phyloP scores from a whole-genome alignment of 2,797 vertebrate species.

The Sandelia bainsii region DNA sequence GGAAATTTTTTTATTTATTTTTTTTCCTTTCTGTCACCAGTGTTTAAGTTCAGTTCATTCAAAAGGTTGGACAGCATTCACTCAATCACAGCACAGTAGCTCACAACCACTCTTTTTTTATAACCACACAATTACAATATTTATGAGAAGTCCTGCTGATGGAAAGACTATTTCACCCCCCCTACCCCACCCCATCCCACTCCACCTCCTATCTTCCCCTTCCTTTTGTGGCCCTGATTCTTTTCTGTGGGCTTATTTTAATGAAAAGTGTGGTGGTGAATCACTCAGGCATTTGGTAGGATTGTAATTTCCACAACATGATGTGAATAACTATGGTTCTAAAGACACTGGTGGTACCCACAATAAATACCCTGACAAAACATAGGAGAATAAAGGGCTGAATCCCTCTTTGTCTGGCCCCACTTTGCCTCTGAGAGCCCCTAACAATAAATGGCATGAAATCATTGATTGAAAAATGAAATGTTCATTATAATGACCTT shows the following conservation, averaged over 20 bases:
- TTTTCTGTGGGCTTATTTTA: slow-evolving; percentile 74
- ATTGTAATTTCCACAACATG: slow-evolving; percentile 75
- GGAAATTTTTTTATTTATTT: slow-evolving; percentile 42
- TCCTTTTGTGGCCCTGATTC: slow-evolving; percentile 69
- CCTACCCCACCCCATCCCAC: neutral
- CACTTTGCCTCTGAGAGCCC: slow-evolving; percentile 53
- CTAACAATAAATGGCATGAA: slow-evolving; percentile 68
- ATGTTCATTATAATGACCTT: slow-evolving; percentile 70
- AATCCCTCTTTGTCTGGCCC: slow-evolving; percentile 39
- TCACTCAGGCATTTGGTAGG: slow-evolving; percentile 67
- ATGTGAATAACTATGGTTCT: slow-evolving; percentile 76
- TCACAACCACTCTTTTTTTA: slow-evolving; percentile 71
- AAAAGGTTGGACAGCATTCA: slow-evolving; percentile 76
- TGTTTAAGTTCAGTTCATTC: slow-evolving; percentile 72
- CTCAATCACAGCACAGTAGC: slow-evolving; percentile 69
- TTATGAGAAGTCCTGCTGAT: slow-evolving; percentile 81
- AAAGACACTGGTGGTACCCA: slow-evolving; percentile 60
- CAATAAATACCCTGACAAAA: slow-evolving; percentile 78
- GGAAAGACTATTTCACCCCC: slow-evolving; percentile 68
- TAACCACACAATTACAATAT: slow-evolving; percentile 85
- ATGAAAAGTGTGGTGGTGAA: slow-evolving; percentile 78
- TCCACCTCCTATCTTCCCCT: slow-evolving; percentile 40
- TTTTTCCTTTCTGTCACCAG: slow-evolving; percentile 44
- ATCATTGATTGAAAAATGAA: slow-evolving; percentile 67
- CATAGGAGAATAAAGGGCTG: slow-evolving; percentile 56